Evolutionary conservation across 1,140 invertebrate species (phyloP).

Genomic region (Caenorhabditis briggsae): DNA sequence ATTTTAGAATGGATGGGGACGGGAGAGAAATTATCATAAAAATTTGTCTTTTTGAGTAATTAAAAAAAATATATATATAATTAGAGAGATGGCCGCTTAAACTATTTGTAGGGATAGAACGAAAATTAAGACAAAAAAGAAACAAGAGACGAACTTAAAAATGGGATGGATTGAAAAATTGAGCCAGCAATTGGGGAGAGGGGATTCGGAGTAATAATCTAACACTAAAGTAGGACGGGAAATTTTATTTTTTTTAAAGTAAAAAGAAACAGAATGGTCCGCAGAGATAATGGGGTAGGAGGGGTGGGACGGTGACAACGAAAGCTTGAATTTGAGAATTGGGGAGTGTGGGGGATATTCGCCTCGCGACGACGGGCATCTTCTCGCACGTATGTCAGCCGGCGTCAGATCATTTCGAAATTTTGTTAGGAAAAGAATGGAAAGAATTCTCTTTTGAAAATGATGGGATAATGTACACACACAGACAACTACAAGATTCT

Average conservation of each 20-base stretch:
- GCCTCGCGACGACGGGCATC: background rate
- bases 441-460: background rate
- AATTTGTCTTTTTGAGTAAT: conserved; percentile 9
- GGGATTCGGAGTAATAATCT: background rate
- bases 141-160: background rate
- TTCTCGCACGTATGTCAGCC: conserved; percentile 11
- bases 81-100: background rate
- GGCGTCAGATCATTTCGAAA: background rate
- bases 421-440: background rate
- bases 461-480: background rate
- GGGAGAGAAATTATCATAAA: conserved; percentile 8
- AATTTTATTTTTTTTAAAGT: too few species aligned
- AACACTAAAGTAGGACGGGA: background rate
- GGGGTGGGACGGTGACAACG: conserved; percentile 19
- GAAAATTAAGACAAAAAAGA: background rate
- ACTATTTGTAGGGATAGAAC: background rate
- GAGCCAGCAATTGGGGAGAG: conserved; percentile 28
- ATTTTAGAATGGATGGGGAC: conserved; percentile 2
- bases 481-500: background rate
- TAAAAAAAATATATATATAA: conserved; percentile 18
- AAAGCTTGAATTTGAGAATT: conserved; percentile 45
- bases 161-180: conserved; percentile 12
- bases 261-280: conserved; percentile 20
- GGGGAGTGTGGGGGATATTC: background rate
- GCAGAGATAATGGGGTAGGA: conserved; percentile 37